Evolutionary conservation across 2,113 vertebrate species (phyloP).

Genomic region (Neomonachus schauinslandi): DNA sequence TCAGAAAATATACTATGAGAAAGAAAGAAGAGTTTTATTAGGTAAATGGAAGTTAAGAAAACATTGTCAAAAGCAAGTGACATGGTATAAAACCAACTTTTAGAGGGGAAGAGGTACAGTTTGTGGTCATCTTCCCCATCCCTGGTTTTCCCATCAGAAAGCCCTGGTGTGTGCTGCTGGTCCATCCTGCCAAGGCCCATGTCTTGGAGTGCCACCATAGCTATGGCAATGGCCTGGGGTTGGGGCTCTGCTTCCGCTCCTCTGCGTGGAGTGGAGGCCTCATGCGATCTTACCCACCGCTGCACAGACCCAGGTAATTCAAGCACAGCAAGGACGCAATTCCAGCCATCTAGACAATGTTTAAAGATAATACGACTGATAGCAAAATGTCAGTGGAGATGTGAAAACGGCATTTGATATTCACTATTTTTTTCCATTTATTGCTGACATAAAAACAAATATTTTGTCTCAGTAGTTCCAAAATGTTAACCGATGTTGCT

Average conservation of each 20-base stretch:
- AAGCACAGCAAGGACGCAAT: background rate
- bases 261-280: background rate
- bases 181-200: rapidly evolving
- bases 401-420: background rate
- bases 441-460: background rate
- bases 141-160: background rate
- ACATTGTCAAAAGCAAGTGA: background rate
- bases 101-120: background rate
- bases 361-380: background rate
- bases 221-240: rapidly evolving
- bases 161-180: rapidly evolving
- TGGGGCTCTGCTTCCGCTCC: background rate
- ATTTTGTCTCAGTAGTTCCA: background rate
- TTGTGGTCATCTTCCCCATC: background rate
- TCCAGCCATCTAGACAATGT: background rate
- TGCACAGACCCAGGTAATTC: background rate
- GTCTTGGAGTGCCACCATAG: rapidly evolving
- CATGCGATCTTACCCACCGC: background rate
- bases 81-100: background rate
- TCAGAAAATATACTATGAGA: background rate
- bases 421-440: background rate
- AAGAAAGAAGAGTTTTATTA: background rate
- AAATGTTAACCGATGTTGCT: background rate
- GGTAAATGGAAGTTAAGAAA: background rate
- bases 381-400: background rate